phyloP scores from a whole-genome alignment of 2,113 vertebrate genomes.

The Excalfactoria chinensis region DNA sequence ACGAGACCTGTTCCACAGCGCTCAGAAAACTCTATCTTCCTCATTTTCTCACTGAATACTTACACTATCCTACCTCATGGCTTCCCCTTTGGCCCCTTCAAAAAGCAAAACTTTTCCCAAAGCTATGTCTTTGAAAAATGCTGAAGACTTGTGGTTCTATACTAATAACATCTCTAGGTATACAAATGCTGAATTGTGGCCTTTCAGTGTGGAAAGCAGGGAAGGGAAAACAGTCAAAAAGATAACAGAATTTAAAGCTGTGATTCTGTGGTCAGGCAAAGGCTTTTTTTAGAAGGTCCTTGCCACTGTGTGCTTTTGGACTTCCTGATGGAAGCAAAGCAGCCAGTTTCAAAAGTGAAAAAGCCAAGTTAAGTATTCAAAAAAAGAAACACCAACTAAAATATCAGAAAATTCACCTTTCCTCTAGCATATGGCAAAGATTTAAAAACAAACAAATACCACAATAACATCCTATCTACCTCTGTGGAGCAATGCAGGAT shows the following conservation, averaged over 20 bases:
- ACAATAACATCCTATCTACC: neutral
- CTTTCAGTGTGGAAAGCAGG: neutral
- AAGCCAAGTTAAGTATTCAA: neutral
- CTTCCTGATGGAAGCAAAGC: neutral
- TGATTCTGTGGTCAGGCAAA: neutral
- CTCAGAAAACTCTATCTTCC: neutral
- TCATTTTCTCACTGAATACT: neutral
- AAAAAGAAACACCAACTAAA: neutral
- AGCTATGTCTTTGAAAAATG: neutral
- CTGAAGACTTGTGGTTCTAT: neutral
- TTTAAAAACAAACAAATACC: neutral
- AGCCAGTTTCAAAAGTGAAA: neutral
- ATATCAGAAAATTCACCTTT: neutral
- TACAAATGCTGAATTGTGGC: neutral
- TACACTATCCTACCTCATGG: neutral
- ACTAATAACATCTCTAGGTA: neutral
- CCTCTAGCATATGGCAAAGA: neutral
- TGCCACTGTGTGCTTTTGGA: neutral
- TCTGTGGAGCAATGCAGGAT: neutral
- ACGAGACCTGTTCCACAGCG: neutral
- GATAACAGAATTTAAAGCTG: neutral
- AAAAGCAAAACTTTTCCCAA: neutral
- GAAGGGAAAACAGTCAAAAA: neutral
- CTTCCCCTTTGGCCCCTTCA: neutral
- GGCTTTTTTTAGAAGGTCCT: neutral